Evolutionary conservation across 2,888 invertebrate species (phyloP), one percentile per base, ranked within the genome.

Genomic region (Dyspetes luteomarginatus): DNA sequence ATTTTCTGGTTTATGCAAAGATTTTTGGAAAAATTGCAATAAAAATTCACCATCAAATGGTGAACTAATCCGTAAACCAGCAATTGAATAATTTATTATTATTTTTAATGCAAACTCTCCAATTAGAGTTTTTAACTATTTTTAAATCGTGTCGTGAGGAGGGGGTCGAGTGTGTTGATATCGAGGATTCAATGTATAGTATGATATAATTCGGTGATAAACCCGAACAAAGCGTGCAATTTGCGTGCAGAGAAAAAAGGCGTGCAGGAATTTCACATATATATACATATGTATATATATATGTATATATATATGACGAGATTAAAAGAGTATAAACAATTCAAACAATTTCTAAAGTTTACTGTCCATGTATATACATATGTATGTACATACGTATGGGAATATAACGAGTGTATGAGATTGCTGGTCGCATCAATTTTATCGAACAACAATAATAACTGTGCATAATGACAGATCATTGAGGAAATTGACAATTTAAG

Each of bases 181-280:
- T 64, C 45, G 64, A 65, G 43, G 22, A 55, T 45, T 15, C 45
- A 19, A 78, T 81, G 65, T 68, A 58, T 82, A 86, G 75, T 84
- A 77, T 83, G 83, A 80, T 82, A 76, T 67, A 58, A 75, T 76
- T 82, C 81, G 82, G 82, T 83, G 84, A 85, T 85, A 85, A 89
- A 86, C 78, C 84, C 82, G 86, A 85, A 86, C 82, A 65, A 87
- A 90, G 90, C 90, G 90, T 90, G 90, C 90, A 90, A 88, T 88
- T 87, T 87, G 88, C 90, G 90, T 90, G 90, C 90, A 89, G 86
- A 90, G 87, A 89, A 87, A 87, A 85, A 86, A 83, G 84, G 90
- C 90, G 90, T 90, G 90, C 90, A 90, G 86, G 87, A 86, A n/a
- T 72, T 19, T 64, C 36, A 60, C 45, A 41, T 68, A 41, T 67